Conservation (phyloP, 37 sponge, comb jelly and placozoan species). For the Mnemiopsis leidyi region DNA sequence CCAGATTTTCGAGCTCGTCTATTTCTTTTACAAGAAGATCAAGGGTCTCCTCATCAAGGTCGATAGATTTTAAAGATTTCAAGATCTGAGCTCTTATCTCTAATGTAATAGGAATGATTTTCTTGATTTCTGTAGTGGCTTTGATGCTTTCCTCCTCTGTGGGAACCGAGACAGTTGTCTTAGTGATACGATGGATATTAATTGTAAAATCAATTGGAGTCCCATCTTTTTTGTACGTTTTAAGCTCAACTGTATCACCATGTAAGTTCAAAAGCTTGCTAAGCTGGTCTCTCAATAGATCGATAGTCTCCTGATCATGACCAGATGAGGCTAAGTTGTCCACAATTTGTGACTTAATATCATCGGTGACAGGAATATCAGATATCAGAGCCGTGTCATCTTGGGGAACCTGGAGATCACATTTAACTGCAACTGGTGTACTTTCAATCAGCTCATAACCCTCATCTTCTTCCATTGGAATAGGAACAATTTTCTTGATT, state of each 20-base stretch:
- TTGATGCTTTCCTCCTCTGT: neutral
- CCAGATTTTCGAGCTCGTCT: neutral
- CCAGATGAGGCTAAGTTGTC: neutral
- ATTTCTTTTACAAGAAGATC: conserved; percentile 7
- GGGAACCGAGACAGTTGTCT: neutral
- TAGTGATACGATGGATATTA: neutral
- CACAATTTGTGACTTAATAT: neutral
- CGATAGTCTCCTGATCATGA: neutral
- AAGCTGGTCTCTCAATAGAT: neutral
- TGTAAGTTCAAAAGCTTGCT: neutral
- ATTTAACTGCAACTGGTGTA: neutral
- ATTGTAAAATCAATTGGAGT: conserved; percentile 2
- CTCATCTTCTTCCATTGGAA: conserved; percentile 15
- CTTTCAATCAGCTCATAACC: neutral
- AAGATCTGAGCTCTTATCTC: conserved; percentile 12
- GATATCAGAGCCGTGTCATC: neutral
- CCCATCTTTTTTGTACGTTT: neutral
- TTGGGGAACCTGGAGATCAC: neutral
- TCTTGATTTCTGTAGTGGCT: neutral
- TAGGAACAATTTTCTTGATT: neutral
- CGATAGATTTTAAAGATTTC: neutral
- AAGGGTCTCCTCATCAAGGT: neutral
- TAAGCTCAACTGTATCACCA: neutral
- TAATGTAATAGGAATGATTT: neutral
- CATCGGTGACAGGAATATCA: neutral